These are phyloP conservation scores for Stenchaetothrips biformis DNA, from an alignment of 2,888 invertebrate genomes.

Conservation along the genomic window DNA sequence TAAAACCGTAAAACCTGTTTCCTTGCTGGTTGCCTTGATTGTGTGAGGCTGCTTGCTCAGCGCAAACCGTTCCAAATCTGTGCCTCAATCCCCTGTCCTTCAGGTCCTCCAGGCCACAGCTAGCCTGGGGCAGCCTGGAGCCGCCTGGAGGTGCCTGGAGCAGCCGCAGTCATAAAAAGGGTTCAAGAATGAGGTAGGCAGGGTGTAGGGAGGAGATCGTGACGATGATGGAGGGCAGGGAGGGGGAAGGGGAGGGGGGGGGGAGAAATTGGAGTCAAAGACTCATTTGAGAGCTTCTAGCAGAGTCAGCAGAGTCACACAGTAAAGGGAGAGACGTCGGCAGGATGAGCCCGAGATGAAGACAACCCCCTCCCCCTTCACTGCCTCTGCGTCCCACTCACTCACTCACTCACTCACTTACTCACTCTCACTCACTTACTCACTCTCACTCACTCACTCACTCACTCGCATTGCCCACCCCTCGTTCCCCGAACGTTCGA, in stretches of 20 bases:
- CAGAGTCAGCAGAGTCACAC: conserved; percentile 18
- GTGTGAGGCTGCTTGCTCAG: too few species aligned
- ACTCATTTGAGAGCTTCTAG: conserved; percentile 3
- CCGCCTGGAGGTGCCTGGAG: too few species aligned
- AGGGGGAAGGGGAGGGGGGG: background rate
- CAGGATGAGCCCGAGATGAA: background rate
- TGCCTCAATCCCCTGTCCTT: too few species aligned
- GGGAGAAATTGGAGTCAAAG: conserved; percentile 10
- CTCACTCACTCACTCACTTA: background rate
- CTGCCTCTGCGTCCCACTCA: background rate
- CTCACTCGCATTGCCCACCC: background rate
- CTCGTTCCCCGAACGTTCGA: background rate
- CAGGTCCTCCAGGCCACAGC: too few species aligned
- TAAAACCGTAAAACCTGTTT: too few species aligned
- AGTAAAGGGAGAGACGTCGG: background rate
- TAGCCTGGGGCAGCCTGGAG: too few species aligned
- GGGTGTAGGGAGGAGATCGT: background rate
- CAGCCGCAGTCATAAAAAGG: too few species aligned
- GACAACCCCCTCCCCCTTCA: background rate
- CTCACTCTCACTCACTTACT: conserved; percentile 7
- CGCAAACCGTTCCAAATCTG: too few species aligned
- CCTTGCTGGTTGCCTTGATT: too few species aligned
- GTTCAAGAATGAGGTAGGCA: background rate
- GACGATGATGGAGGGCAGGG: background rate
- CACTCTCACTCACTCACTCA: background rate